These are phyloP conservation scores for Elephantulus edwardii DNA, from an alignment of 2,113 vertebrate genomes.

Conservation along the genomic window DNA sequence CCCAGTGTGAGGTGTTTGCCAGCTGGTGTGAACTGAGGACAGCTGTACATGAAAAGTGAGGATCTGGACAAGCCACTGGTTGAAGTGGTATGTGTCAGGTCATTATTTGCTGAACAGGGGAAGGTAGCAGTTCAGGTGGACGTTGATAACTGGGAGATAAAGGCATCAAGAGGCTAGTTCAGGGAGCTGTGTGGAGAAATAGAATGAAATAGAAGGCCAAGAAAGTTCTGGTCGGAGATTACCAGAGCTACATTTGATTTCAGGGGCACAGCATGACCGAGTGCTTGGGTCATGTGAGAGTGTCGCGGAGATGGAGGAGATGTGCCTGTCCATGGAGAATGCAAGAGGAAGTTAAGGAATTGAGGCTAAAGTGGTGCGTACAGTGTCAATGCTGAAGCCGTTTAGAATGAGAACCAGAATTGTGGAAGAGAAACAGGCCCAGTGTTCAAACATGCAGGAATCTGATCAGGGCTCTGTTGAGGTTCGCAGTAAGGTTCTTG, in stretches of 20 bases:
- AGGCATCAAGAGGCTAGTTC: background rate
- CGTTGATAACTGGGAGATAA: background rate
- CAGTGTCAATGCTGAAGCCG: background rate
- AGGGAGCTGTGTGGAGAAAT: background rate
- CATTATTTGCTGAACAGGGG: background rate
- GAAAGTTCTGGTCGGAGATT: background rate
- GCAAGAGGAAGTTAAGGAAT: background rate
- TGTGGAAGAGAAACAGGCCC: background rate
- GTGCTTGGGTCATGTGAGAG: background rate
- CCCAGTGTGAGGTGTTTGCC: background rate
- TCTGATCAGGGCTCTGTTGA: background rate
- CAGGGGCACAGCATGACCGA: background rate
- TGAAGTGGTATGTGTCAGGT: background rate
- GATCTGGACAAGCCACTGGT: background rate
- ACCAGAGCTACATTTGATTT: background rate
- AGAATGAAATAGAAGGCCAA: background rate
- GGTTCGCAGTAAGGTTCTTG: background rate
- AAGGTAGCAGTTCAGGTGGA: background rate
- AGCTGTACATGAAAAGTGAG: background rate
- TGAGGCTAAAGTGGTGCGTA: background rate
- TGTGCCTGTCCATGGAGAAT: background rate
- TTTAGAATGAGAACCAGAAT: background rate
- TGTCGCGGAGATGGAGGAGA: background rate
- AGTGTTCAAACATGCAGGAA: background rate
- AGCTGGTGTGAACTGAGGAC: background rate